Evolutionary conservation across 2,797 vertebrate species (phyloP).

Genomic region (Urophycis tenuis): DNA sequence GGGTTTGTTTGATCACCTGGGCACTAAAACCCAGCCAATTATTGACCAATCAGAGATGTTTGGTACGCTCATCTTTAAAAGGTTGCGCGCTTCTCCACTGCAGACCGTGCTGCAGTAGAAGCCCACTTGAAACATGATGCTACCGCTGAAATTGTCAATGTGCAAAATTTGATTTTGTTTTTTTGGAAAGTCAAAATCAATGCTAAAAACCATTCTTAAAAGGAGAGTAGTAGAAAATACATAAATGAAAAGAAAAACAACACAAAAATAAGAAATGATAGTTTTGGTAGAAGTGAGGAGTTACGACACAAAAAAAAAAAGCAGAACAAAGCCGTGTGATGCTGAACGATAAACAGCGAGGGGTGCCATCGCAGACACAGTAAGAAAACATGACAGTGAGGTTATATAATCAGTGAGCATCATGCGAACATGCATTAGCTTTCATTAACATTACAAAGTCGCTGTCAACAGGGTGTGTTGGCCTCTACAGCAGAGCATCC

Average conservation of each 20-base stretch:
- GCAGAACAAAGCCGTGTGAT: background rate
- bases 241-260: too few species aligned
- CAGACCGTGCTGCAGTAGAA: background rate
- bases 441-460: background rate
- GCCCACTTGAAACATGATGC: background rate
- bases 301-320: background rate
- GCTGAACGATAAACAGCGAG: background rate
- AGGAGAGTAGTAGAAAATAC: background rate
- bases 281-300: too few species aligned
- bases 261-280: background rate
- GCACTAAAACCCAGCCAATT: background rate
- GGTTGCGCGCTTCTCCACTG: too few species aligned
- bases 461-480: background rate
- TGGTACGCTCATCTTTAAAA: background rate
- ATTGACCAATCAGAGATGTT: background rate
- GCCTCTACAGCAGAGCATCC: background rate
- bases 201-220: background rate
- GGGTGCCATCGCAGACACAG: background rate
- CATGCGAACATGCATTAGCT: conserved; percentile 48
- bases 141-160: background rate
- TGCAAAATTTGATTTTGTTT: too few species aligned
- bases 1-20: background rate
- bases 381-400: conserved; percentile 6
- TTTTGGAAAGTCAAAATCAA: too few species aligned
- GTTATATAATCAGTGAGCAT: background rate